These are phyloP conservation scores for Perca fluviatilis DNA, from an alignment of 2,113 vertebrate species.

Conservation along the genomic window DNA sequence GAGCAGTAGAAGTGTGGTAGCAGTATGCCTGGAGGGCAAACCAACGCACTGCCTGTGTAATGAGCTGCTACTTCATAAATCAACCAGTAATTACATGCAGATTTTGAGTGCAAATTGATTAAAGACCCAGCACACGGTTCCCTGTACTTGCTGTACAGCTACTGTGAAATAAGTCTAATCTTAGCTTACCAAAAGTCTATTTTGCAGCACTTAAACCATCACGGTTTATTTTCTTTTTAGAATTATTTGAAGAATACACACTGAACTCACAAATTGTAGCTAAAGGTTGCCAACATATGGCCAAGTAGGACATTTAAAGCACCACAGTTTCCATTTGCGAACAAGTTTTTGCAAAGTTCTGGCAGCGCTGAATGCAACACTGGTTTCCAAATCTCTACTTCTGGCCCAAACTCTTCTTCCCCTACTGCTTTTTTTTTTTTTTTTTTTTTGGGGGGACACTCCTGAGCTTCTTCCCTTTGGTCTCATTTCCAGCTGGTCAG, in stretches of 20 bases:
- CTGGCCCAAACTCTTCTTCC: neutral
- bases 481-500: neutral
- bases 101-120: constrained; percentile 13
- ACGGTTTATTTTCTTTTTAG: neutral
- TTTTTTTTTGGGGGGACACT: too few species aligned
- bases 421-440: neutral
- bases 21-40: neutral
- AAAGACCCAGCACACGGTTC: neutral
- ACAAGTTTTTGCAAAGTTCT: neutral
- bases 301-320: neutral
- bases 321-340: neutral
- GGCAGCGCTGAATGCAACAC: neutral
- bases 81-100: constrained; percentile 32
- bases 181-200: neutral
- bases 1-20: constrained; percentile 13
- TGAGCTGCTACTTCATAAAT: constrained; percentile 50
- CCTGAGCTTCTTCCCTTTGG: neutral
- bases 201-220: neutral
- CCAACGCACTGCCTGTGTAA: constrained; percentile 19
- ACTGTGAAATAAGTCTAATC: neutral
- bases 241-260: neutral
- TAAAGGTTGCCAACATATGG: constrained; percentile 1
- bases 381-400: constrained; percentile 4
- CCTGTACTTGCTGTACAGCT: neutral
- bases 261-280: neutral